phyloP scores from a whole-genome alignment of 2,797 vertebrate species.

The Lycodopsis pacificus region DNA sequence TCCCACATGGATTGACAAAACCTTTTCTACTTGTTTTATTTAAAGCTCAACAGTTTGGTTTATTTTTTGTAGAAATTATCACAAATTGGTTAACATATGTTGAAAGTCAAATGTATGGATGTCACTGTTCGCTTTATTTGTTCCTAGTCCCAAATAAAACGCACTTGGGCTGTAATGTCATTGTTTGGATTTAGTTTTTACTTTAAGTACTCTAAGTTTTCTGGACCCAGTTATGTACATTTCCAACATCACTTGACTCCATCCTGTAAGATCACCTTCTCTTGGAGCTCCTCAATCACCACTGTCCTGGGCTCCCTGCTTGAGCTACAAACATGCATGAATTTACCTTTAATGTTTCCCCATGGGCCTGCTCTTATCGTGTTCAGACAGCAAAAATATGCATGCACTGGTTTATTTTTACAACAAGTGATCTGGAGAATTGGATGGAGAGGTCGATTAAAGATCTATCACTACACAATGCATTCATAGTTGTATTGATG shows the following conservation, averaged over 20 bases:
- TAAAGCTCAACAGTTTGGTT: conserved; percentile 74
- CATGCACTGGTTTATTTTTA: conserved; percentile 54
- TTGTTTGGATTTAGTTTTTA: conserved; percentile 15
- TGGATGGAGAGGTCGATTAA: not conserved
- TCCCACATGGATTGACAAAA: conserved; percentile 36
- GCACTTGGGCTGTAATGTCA: conserved; percentile 65
- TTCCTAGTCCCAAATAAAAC: conserved; percentile 78
- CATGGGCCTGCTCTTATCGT: conserved; percentile 4
- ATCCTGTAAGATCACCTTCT: no score
- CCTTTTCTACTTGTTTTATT: conserved; percentile 83
- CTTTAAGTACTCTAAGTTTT: not conserved
- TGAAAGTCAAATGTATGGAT: conserved; percentile 55
- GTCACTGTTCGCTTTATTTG: conserved; percentile 72
- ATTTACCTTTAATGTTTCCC: not conserved
- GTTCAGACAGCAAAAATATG: conserved; percentile 40
- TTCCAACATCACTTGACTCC: not conserved
- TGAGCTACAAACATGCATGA: not conserved
- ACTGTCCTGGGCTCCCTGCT: not conserved
- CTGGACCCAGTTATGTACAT: not conserved
- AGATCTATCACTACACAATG: not conserved
- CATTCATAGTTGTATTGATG: not conserved
- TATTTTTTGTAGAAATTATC: conserved; percentile 66
- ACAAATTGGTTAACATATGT: conserved; percentile 54
- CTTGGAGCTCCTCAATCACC: not conserved
- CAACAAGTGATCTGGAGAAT: not conserved